These are phyloP conservation scores for Ceyx cyanopectus DNA, from an alignment of 2,113 vertebrate species.

Conservation along the genomic window DNA sequence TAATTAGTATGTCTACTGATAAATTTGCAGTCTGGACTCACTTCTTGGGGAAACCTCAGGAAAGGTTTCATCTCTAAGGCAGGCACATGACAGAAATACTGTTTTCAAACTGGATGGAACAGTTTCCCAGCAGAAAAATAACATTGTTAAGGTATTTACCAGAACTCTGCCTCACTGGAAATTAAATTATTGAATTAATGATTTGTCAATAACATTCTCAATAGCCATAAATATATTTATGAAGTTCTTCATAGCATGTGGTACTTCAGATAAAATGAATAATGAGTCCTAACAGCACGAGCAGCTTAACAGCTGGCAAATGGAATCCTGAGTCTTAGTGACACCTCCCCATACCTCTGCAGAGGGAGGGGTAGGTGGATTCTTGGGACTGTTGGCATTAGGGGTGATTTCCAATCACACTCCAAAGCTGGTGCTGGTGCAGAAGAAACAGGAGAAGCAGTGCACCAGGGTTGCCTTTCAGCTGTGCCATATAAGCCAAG, in stretches of 20 bases:
- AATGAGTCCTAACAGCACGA: neutral
- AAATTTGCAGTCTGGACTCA: neutral
- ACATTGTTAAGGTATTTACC: neutral
- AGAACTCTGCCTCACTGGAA: neutral
- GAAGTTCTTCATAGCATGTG: neutral
- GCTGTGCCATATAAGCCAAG: neutral
- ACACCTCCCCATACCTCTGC: too few relatives aligned
- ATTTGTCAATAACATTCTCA: neutral
- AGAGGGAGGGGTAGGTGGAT: neutral
- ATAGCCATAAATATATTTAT: neutral
- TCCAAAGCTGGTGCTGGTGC: neutral
- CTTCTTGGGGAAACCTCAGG: neutral
- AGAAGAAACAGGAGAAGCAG: neutral
- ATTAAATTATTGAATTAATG: neutral
- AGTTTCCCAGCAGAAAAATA: neutral
- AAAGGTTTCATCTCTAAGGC: neutral
- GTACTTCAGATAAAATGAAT: neutral
- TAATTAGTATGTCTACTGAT: neutral
- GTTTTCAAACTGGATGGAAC: neutral
- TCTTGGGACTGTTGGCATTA: neutral
- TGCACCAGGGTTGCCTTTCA: neutral
- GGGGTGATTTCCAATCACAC: neutral
- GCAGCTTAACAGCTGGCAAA: neutral
- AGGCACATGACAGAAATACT: neutral
- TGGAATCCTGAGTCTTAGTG: neutral